Evolutionary conservation across 2,113 vertebrate species (phyloP), one percentile per base, ranked within the genome.

Genomic region (Clinocottus analis): DNA sequence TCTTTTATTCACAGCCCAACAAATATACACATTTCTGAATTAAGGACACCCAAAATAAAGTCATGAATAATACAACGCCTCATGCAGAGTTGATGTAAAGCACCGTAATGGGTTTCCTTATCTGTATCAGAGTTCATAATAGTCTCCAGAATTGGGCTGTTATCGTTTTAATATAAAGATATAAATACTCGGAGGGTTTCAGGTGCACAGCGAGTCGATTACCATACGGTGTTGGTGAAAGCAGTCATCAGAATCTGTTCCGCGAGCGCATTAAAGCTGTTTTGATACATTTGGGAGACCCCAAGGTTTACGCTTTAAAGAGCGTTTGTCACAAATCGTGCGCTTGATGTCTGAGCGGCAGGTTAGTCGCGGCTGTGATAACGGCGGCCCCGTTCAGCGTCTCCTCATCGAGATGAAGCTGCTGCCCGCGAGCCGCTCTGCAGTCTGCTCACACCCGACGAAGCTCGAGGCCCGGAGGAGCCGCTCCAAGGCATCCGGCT

Each of bases 381-480:
- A n/a, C n/a, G n/a, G n/a, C n/a, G n/a, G n/a, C n/a, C n/a, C n/a
- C 41, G 80, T 45, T 89, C 61, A 65, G 13, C 65, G 51, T 76
- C 58, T 47, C 55, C 53, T 67, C 17, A 77, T 76, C 19, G 29
- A 66, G 76, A 66, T 81, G 14, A 64, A 72, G 61, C 33, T 47
- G 72, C 67, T 64, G 69, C 41, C 27, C 60, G 43, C 56, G 43
- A 19, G 41, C 61, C 37, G 23, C 63, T 74, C 23, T 62, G 51
- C n/a, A 55, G 23, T 25, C 51, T 55, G 31, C 51, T 62, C 63
- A 51, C 61, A 53, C 86, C 83, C 51, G 79, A 74, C 65, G 69
- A 74, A 77, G 59, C 85, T 74, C 63, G 58, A 31, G 62, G 35
- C 86, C 90, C 68, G 47, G 23, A 75, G 75, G 82, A 88, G 55